Base-by-base conservation (phyloP, 2,888 invertebrate genomes). In the Enchytraeus crypticus region DNA sequence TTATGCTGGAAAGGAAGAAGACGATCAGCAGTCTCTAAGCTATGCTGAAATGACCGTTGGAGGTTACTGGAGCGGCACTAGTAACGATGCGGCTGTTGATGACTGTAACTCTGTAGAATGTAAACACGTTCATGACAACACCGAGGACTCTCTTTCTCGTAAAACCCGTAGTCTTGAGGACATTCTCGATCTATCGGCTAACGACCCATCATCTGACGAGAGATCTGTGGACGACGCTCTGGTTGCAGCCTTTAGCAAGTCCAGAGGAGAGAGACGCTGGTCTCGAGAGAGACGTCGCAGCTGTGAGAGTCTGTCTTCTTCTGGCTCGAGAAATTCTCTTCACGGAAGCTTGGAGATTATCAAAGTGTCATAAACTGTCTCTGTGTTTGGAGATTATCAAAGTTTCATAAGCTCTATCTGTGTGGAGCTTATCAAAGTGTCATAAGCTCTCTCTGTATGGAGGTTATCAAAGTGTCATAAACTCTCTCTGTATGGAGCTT, bases 91-190 rank as follows among this genome's bases (percentile, higher is more conserved):
- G 11, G 53, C 23, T 43, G 14, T 30, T 29, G 57, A 38, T 23
- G 57, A 57, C 21, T 46, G 21, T 21, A 21, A 33, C 21, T 27
- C n/a, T n/a, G 8, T 32, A 23, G 11, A 27, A 4, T 18, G 11
- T 21, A 5, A 55, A 21, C 11, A 38, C 5, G 5, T 18, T 14
- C 5, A 29, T 8, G 11, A 18, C 33, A 5, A 11, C 8, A 11
- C 5, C 26, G 54, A 57, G n/a, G n/a, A 57, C 5, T 46, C 45
- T 43, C 51, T 67, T 23, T 53, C 69, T 49, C 70, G 77, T 29
- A 78, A 77, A 66, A 74, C 77, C 3, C 71, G 76, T 47, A 77
- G 77, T 63, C 66, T 77, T 49, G 78, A 78, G 56, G 76, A 78
- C 63, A 76, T 77, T 55, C 61, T 77, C 18, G n/a, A n/a, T n/a